phyloP scores from a whole-genome alignment of 1,140 invertebrate genomes.

The Brachystomella parvula region DNA sequence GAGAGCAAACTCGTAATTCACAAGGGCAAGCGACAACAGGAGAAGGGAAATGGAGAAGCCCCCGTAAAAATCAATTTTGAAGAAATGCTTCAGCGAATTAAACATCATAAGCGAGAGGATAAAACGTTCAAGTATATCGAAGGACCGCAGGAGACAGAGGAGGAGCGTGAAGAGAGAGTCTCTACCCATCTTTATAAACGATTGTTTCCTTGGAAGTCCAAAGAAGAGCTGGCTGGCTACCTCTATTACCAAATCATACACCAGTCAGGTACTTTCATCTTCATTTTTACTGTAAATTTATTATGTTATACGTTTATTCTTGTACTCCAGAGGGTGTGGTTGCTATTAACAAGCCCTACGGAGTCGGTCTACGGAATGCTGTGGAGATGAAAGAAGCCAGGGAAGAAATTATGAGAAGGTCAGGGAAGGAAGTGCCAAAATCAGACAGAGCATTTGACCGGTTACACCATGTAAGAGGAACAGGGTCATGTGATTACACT shows the following conservation, averaged over 20 bases:
- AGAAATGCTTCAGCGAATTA: neutral
- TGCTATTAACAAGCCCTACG: constrained; percentile 46
- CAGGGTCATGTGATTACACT: constrained; percentile 36
- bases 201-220: constrained; percentile 43
- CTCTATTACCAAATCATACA: constrained; percentile 40
- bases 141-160: neutral
- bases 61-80: neutral
- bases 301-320: constrained; percentile 1
- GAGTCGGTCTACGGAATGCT: constrained; percentile 37
- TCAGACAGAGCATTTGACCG: neutral
- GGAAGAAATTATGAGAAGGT: neutral
- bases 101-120: neutral
- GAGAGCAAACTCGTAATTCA: too few relatives aligned
- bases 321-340: constrained; percentile 43
- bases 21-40: too few relatives aligned
- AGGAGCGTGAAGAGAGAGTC: neutral
- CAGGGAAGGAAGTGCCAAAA: neutral
- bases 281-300: constrained; percentile 6
- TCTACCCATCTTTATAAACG: constrained; percentile 39
- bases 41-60: too few relatives aligned
- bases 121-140: neutral
- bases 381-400: neutral
- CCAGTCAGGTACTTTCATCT: constrained; percentile 37
- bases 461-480: constrained; percentile 27
- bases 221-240: constrained; percentile 34